These are phyloP conservation scores for Theropithecus gelada DNA, from an alignment of 2,113 vertebrate species.

Conservation along the genomic window DNA sequence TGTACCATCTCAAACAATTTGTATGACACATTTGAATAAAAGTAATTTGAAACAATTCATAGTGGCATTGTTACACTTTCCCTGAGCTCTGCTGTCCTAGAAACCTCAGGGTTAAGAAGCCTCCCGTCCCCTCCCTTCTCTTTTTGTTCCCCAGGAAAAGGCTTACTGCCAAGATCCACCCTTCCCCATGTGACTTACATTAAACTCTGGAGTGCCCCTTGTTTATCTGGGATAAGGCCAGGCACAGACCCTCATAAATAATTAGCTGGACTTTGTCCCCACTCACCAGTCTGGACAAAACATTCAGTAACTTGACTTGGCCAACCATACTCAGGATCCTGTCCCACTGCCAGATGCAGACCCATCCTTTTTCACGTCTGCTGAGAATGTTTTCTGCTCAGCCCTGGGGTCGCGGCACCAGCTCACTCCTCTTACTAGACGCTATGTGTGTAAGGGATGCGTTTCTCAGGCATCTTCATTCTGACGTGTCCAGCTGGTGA, in stretches of 20 bases:
- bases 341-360: neutral
- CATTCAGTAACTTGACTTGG: neutral
- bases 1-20: neutral
- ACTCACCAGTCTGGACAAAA: neutral
- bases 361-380: neutral
- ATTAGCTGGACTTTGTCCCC: neutral
- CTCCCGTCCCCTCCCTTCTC: neutral
- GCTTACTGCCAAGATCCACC: neutral
- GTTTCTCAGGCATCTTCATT: neutral
- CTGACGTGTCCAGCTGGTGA: neutral
- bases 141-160: neutral
- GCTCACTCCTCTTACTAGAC: neutral
- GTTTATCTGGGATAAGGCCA: neutral
- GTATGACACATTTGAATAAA: neutral
- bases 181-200: neutral
- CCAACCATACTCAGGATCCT: neutral
- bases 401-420: accelerated
- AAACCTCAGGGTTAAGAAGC: neutral
- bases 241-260: neutral
- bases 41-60: neutral
- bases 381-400: neutral
- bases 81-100: neutral
- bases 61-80: neutral
- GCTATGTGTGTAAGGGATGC: neutral
- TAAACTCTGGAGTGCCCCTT: neutral